phyloP scores from a whole-genome alignment of 2,113 vertebrate genomes.

The Larimichthys crocea region DNA sequence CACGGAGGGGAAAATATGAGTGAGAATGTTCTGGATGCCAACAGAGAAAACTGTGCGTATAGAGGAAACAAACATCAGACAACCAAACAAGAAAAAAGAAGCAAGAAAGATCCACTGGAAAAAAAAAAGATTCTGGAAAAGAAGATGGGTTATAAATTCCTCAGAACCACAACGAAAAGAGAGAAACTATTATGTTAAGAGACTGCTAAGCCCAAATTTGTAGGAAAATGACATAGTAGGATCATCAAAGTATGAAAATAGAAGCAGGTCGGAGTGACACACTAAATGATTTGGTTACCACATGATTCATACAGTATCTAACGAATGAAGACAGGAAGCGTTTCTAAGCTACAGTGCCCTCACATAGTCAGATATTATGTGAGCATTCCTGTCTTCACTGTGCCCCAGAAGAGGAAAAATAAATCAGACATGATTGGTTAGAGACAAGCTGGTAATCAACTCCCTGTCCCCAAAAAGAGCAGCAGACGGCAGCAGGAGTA shows the following conservation, averaged over 20 bases:
- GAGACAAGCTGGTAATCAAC: slow-evolving; percentile 50
- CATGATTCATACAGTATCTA: background rate
- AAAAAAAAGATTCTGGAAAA: slow-evolving; percentile 13
- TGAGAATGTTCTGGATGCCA: background rate
- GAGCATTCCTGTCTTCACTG: background rate
- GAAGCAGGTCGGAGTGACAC: background rate
- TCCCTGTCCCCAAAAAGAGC: slow-evolving; percentile 44
- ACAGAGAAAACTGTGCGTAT: background rate
- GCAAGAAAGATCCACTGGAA: slow-evolving; percentile 10
- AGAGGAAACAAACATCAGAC: background rate
- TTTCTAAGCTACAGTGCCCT: background rate
- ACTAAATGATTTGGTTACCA: slow-evolving; percentile 13
- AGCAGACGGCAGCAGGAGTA: slow-evolving; percentile 48
- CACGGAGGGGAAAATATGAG: background rate
- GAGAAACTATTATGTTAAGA: slow-evolving; percentile 4
- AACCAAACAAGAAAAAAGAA: slow-evolving; percentile 7
- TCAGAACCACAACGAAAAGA: background rate
- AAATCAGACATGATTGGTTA: slow-evolving; percentile 50
- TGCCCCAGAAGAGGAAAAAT: slow-evolving; percentile 22
- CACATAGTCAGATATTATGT: background rate
- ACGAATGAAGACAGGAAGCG: background rate
- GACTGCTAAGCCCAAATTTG: too few species aligned
- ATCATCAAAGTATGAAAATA: background rate
- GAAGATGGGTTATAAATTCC: background rate
- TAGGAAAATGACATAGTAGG: background rate